phyloP scores from a whole-genome alignment of 1,140 invertebrate species.

The Physella acuta region DNA sequence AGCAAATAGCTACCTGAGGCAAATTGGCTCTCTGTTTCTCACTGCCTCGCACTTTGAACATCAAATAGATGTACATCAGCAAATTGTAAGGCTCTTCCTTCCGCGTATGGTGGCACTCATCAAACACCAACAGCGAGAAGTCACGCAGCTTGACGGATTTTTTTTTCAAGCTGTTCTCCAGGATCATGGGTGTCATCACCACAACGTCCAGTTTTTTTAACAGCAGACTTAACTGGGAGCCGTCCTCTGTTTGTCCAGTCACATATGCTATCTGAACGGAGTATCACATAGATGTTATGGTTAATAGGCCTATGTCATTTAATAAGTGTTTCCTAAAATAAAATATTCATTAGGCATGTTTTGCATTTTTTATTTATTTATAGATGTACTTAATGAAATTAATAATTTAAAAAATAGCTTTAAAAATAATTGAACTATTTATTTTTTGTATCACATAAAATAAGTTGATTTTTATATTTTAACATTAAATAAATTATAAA shows the following conservation, averaged over 20 bases:
- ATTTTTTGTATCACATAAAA: too few species aligned
- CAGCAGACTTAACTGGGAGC: constrained; percentile 36
- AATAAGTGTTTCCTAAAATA: neutral
- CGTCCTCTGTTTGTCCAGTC: constrained; percentile 33
- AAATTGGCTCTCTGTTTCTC: neutral
- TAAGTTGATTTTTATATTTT: too few species aligned
- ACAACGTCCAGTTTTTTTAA: constrained; percentile 36
- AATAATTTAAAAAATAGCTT: neutral
- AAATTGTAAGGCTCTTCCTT: constrained; percentile 52
- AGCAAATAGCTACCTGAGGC: neutral
- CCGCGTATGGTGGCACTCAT: constrained; percentile 57
- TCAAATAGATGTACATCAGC: constrained; percentile 46
- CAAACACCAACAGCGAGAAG: constrained; percentile 47
- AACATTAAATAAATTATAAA: too few species aligned
- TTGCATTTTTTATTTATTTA: neutral
- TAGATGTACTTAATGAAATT: neutral
- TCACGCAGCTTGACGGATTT: constrained; percentile 26
- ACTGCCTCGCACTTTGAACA: constrained; percentile 34
- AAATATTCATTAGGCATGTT: neutral
- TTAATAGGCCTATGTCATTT: neutral
- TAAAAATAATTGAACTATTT: neutral
- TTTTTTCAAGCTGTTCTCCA: constrained; percentile 40
- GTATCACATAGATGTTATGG: neutral
- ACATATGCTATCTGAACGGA: constrained; percentile 12
- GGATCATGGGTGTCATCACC: constrained; percentile 47